A percentile compares a stretch with the other conserved stretches of the same genome.
phyloP scores from a whole-genome alignment of 2,797 vertebrate species.

The Lepilemur septentrionalis region DNA sequence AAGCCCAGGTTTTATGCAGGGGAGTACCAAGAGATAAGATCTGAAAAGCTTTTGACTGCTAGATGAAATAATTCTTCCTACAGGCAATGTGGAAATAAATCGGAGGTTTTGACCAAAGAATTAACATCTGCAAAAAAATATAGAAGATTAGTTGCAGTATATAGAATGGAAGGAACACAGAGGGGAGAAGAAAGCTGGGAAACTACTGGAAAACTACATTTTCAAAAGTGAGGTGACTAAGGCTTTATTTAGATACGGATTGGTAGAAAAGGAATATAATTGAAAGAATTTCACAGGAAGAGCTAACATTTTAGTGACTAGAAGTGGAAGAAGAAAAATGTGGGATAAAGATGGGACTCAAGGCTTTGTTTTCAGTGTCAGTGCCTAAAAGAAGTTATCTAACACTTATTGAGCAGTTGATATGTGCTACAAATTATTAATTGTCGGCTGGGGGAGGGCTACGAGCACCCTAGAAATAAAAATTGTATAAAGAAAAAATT shows the following conservation, averaged over 20 bases:
- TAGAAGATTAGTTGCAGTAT: background rate
- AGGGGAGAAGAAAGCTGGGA: background rate
- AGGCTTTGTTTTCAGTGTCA: background rate
- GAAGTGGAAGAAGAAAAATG: background rate
- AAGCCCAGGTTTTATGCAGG: background rate
- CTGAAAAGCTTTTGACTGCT: background rate
- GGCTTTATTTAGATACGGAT: background rate
- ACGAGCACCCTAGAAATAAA: too few species aligned
- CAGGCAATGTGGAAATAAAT: background rate
- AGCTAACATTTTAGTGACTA: background rate
- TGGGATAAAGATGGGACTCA: background rate
- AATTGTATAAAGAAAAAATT: too few species aligned
- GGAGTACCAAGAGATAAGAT: background rate
- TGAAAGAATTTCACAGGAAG: slow-evolving; percentile 5
- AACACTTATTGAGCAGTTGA: background rate
- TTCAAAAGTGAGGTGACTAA: slow-evolving; percentile 32
- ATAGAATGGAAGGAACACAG: background rate
- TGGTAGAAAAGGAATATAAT: background rate
- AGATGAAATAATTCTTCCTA: background rate
- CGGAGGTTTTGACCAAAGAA: background rate
- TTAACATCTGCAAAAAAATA: background rate
- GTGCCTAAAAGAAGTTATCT: background rate
- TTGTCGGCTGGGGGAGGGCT: too few species aligned
- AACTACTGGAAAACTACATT: background rate
- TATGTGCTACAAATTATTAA: background rate